Base-by-base conservation (phyloP, 2,888 invertebrate species). In the Parasteatoda lunata region DNA sequence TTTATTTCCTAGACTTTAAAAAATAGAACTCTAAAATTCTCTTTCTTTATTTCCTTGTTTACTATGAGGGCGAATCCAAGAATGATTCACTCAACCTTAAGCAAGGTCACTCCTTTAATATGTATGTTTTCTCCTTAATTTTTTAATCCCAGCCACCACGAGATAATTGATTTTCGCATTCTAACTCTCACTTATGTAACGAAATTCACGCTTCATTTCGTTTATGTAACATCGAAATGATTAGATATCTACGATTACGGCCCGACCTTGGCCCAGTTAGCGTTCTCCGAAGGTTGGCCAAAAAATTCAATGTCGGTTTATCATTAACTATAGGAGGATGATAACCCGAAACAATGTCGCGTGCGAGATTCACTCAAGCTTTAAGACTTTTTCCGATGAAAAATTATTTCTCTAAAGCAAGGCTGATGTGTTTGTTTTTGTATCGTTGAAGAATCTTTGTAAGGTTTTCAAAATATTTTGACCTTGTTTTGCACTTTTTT, bases 251-350 rank as follows among this genome's bases (percentile, higher is more conserved):
- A 52, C 48, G 30, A 80, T 30, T 66, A 47, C 45, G 71, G 51
- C 66, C 30, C 76, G 84, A 85, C 84, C 84, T 85, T 85, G 84
- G 79, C 84, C 84, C 52, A 85, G 69, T 70, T 76, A 70, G 52
- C 80, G 51, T 64, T 70, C 68, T 73, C 72, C 69, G 72, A 75
- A 79, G 76, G 84, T 85, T 79, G 30, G 75, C 59, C 79, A 64
- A 76, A 45, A 45, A 69, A 73, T 85, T 85, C 84, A 85, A 85
- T 85, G 84, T 79, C 82, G 51, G 48, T 47, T 45, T 45, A 79
- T 64, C 9, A 59, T 76, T 47, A 9, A 7, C 7, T 65, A 64
- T 13, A 11, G 80, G 72, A 80, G 80, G 80, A 80, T 80, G 79
- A 72, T 79, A 79, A 72, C 64, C 76, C 11, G 15, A 68, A 45